Evolutionary conservation across 2,888 invertebrate species (phyloP), one percentile per base, ranked within the genome.

Genomic region (Belgica antarctica): DNA sequence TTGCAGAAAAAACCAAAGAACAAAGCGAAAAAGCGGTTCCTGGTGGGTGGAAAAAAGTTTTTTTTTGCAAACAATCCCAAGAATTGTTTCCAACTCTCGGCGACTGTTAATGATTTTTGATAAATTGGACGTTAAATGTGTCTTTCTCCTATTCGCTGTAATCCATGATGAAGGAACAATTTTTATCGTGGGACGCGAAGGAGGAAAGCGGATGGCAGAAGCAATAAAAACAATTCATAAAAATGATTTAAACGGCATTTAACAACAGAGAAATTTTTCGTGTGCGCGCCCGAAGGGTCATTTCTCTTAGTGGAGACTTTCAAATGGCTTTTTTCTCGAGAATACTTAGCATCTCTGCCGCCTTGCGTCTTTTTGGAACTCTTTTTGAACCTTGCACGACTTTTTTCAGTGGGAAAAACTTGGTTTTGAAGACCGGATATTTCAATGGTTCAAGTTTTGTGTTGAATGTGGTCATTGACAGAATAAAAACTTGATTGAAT

Each of bases 121-220:
- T 68, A 68, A 68, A 68, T 68, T 68, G 68, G 52, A 68, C 68
- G 57, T 68, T 68, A 57, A 68, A 68, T 68, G 57, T 68, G 52
- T 52, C 52, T 52, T 22, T 25, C 57, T 68, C 59, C 25, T 27
- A 59, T 27, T 59, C 27, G n/a, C 22, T 12, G 59, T 59, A 59
- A 59, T 59, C 59, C 27, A n/a, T 25, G 59, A 27, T 4, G 52
- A 31, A 4, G 24, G 25, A n/a, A 59, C 59, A 59, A 25, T 27
- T 59, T 59, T 59, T 59, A 27, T 59, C 59, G 59, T n/a, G 24
- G 52, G 52, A 24, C 52, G 52, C 22, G n/a, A 41, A 52, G 8
- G 15, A 2, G 27, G 12, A 15, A 27, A 10, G 22, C 22, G 27
- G n/a, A 15, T 24, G 27, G 59, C 59, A 15, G 8, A n/a, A 27